Percentiles rank a stretch among this genome's conserved stretches.
These are phyloP conservation scores for Daboia siamensis DNA, from an alignment of 2,113 vertebrate genomes.

Conservation along the genomic window DNA sequence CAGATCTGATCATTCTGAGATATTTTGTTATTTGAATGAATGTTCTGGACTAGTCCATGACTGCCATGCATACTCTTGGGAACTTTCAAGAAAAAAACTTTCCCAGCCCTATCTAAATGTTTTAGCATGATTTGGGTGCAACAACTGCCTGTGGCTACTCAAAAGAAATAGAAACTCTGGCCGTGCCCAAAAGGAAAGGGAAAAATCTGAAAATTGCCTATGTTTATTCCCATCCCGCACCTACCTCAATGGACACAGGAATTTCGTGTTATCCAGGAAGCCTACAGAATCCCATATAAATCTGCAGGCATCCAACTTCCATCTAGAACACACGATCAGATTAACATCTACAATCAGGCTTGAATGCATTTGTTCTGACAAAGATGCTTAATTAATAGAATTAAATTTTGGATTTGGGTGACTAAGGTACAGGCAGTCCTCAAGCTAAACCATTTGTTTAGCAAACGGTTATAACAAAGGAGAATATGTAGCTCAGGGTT, in stretches of 20 bases:
- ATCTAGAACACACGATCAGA: neutral
- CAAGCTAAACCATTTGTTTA: too few relatives aligned
- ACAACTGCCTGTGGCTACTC: neutral
- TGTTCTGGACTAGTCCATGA: too few relatives aligned
- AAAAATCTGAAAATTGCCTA: neutral
- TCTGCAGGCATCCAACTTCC: neutral
- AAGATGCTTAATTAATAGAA: neutral
- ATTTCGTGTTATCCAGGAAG: neutral
- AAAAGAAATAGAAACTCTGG: neutral
- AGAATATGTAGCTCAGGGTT: too few relatives aligned
- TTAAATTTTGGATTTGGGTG: neutral
- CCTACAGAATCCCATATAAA: neutral
- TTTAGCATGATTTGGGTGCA: neutral
- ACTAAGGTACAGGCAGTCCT: neutral
- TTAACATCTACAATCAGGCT: neutral
- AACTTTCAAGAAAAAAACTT: neutral
- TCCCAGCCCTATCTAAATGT: neutral
- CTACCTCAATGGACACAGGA: neutral
- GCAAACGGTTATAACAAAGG: too few relatives aligned
- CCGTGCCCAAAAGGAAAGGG: neutral
- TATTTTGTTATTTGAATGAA: too few relatives aligned
- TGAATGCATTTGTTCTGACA: neutral
- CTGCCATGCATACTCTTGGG: too few relatives aligned
- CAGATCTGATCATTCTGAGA: too few relatives aligned
- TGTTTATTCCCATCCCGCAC: neutral